Evolutionary conservation across 2,113 vertebrate genomes (phyloP), one percentile per base, ranked within the genome.

Genomic region (Sinocyclocheilus maitianheensis): DNA sequence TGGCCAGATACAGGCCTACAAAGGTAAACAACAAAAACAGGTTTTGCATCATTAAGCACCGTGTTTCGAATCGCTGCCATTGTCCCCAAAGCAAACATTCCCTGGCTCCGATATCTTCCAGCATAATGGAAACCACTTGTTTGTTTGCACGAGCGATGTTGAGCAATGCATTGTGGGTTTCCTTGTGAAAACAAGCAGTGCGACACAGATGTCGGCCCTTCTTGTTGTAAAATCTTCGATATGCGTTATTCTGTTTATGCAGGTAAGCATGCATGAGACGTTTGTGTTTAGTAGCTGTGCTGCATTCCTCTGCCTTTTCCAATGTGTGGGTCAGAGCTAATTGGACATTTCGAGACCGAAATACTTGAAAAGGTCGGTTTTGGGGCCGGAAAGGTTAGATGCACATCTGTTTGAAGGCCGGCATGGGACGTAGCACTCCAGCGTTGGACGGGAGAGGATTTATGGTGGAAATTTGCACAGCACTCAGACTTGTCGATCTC

Each of bases 351-450:
- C 13, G 51, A 84, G 81, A 82, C 84, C 43, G 77, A 87, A 77
- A 79, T 86, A n/a, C 84, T 87, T 86, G 81, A 82, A 89, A 89
- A 86, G 86, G 84, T 81, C 77, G 58, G 53, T 30, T 55, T 67
- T 84, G 24, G 20, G 69, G 62, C 10, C 26, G 77, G 34, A 86
- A 51, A 11, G 18, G 11, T 81, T 88, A 75, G 12, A 84, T 13
- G n/a, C 58, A 80, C 83, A 80, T 88, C 85, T 85, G 24, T 82
- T 69, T n/a, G 74, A 71, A 40, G 40, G 72, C 46, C 22, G 48
- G 55, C 9, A 16, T 55, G 74, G 69, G 63, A 81, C n/a, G 79
- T 3, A 40, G 40, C 16, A 10, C 53, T 71, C 46, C 62, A 2
- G 18, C 2, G 20, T 75, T 77, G 5, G 51, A 63, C 62, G 43